Base-by-base conservation (phyloP, 2,888 invertebrate species). In the Pyrocoelia pectoralis region DNA sequence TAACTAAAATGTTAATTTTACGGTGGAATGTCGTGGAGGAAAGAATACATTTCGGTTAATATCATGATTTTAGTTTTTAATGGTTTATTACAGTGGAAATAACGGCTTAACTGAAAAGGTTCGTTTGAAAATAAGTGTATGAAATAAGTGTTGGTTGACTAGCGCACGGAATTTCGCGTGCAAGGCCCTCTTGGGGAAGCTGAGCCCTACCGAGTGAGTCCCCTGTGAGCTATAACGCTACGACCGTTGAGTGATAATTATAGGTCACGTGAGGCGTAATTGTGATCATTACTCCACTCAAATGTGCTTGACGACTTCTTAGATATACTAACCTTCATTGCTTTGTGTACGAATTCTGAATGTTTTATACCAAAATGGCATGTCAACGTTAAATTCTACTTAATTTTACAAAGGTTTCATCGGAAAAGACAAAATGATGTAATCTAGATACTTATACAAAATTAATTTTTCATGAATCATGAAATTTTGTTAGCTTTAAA, bases 211-310 rank as follows among this genome's bases (percentile, higher is more conserved):
- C 68, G 70, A 71, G 69, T 69, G 69, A 57, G 54, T 68, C 72
- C 68, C 72, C 54, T 49, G 72, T 67, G 72, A 57, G 68, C 72
- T 67, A 73, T 73, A 74, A 78, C 73, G 69, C 71, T 66, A 70
- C 72, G 74, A 73, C 77, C 77, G 77, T 77, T 78, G 77, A 78
- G 77, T 77, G 77, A 79, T 79, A 80, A 80, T 80, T 80, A 78
- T 76, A 73, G 77, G 77, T 80, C 79, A 79, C 80, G 79, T 79
- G 79, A 79, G 75, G 73, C 68, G 74, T 79, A 79, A 80, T 79
- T 79, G 78, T 77, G 73, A 74, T 74, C 78, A 73, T 77, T 79
- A 77, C 71, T 75, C 64, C 67, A 66, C 68, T 69, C 65, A 63
- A 67, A 68, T 53, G 60, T 58, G 55, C 60, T 55, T 60, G 65